Evolutionary conservation across 2,113 vertebrate species (phyloP).

Genomic region (Heterochromis multidens): DNA sequence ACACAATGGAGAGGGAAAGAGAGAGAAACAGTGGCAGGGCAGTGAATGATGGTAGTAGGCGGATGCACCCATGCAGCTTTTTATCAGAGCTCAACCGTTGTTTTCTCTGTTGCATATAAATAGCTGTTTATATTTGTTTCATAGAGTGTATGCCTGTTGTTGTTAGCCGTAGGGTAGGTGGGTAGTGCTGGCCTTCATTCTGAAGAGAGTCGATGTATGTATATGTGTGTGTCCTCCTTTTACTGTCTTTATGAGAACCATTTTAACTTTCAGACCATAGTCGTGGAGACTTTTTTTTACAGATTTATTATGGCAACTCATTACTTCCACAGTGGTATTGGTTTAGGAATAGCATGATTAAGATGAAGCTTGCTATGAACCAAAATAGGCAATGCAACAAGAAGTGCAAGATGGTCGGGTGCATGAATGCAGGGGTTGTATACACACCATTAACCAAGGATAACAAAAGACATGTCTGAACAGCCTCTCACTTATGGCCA

Average conservation of each 20-base stretch:
- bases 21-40: neutral
- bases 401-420: neutral
- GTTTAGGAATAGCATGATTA: neutral
- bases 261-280: neutral
- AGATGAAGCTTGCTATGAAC: neutral
- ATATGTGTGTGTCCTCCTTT: neutral
- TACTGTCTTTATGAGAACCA: neutral
- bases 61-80: slow-evolving; percentile 44
- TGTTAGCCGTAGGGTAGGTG: slow-evolving; percentile 25
- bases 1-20: neutral
- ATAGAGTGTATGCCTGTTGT: slow-evolving; percentile 24
- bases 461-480: no score
- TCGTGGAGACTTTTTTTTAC: neutral
- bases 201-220: neutral
- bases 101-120: slow-evolving; percentile 68
- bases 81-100: slow-evolving; percentile 24
- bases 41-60: slow-evolving; percentile 6
- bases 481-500: no score
- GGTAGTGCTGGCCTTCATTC: slow-evolving; percentile 7
- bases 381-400: neutral
- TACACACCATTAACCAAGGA: neutral
- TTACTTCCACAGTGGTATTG: neutral
- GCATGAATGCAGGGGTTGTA: neutral
- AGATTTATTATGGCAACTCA: neutral
- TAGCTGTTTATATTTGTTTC: slow-evolving; percentile 67